Conservation (phyloP, 2,888 invertebrate species). For the Zele albiditarsus region DNA sequence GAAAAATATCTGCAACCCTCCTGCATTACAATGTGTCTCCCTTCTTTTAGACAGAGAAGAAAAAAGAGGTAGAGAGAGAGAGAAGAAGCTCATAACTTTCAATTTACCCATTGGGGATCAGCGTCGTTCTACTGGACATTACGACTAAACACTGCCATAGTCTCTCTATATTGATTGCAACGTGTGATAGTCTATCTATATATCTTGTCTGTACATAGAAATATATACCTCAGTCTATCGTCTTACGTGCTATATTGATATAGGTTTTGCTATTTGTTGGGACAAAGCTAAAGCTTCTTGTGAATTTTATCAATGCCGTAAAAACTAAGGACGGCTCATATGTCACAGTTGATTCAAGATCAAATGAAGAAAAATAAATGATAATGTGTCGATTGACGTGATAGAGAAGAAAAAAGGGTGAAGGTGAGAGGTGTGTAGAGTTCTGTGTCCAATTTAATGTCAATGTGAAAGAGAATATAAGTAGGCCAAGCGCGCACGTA, state of each 20-base stretch:
- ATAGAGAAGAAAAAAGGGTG: no score
- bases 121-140: conserved; percentile 61
- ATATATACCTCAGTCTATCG: neutral
- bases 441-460: neutral
- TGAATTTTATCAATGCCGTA: no score
- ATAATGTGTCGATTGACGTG: no score
- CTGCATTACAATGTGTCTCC: neutral
- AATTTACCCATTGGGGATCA: conserved; percentile 70
- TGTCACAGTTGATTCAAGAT: no score
- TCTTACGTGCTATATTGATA: no score
- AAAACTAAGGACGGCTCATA: no score
- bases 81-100: conserved; percentile 71
- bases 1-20: neutral
- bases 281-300: no score
- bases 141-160: conserved; percentile 50
- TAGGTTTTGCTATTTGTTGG: no score
- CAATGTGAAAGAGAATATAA: neutral
- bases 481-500: conserved; percentile 22
- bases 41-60: conserved; percentile 50
- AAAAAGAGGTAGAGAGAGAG: conserved; percentile 51
- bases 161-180: conserved; percentile 45
- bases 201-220: neutral
- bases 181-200: conserved; percentile 32
- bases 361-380: no score
- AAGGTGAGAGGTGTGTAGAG: no score